Percentiles rank a stretch among this genome's conserved stretches.
These are phyloP conservation scores for Petrocephalus sullivani DNA, from an alignment of 2,797 vertebrate genomes.

Conservation along the genomic window DNA sequence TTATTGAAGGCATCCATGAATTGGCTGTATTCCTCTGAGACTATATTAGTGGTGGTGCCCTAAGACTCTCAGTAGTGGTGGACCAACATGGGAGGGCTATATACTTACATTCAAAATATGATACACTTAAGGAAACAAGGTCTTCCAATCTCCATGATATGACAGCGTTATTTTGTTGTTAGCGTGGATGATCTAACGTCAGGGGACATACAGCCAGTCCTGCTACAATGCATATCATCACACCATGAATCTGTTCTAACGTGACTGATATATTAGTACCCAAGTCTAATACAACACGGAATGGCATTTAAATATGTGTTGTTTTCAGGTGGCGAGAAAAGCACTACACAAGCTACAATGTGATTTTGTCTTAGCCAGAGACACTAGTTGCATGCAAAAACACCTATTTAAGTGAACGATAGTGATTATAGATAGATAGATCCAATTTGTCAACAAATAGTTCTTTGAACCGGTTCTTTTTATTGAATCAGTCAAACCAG, in stretches of 20 bases:
- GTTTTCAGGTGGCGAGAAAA: not conserved
- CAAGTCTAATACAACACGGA: not conserved
- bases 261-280: not conserved
- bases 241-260: not conserved
- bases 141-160: not conserved
- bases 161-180: not conserved
- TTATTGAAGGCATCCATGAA: not conserved
- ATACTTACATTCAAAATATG: not conserved
- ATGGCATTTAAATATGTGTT: not conserved
- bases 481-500: not conserved
- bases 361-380: not conserved
- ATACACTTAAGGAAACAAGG: not conserved
- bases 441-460: not conserved
- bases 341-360: not conserved
- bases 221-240: not conserved
- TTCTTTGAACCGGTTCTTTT: not conserved
- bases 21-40: not conserved
- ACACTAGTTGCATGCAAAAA: not conserved
- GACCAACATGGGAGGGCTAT: not conserved
- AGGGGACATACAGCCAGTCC: not conserved
- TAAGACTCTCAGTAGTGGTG: not conserved
- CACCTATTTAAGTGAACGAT: not conserved
- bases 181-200: not conserved
- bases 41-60: not conserved
- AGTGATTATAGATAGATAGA: not conserved